These are phyloP conservation scores for Semicossyphus pulcher DNA, from an alignment of 2,113 vertebrate species.

Conservation along the genomic window DNA sequence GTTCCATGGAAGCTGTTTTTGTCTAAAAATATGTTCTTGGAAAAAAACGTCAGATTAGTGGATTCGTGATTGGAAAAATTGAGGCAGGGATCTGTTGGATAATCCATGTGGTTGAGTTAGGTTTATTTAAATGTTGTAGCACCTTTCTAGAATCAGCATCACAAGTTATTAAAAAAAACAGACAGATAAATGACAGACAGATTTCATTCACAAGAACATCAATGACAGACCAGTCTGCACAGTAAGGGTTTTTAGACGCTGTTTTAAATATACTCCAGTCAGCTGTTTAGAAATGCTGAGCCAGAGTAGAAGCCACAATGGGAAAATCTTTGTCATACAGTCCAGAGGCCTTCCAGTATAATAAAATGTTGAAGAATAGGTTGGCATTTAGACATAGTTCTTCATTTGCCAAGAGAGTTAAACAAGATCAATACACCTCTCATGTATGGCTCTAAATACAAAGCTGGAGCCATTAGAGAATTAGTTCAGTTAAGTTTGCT, in stretches of 20 bases:
- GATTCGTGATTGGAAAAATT: slow-evolving; percentile 31
- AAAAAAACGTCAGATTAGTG: slow-evolving; percentile 20
- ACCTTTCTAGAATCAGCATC: not conserved
- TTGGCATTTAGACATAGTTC: too few relatives aligned
- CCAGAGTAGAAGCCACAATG: too few relatives aligned
- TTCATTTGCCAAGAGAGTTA: too few relatives aligned
- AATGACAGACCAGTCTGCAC: not conserved
- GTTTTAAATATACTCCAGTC: not conserved
- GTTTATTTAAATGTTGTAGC: slow-evolving; percentile 25
- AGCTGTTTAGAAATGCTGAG: not conserved
- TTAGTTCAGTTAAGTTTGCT: too few relatives aligned
- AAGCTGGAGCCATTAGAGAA: too few relatives aligned
- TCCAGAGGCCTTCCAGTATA: too few relatives aligned
- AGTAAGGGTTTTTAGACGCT: not conserved
- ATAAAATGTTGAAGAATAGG: too few relatives aligned
- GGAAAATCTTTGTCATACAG: too few relatives aligned
- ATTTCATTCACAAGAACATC: not conserved
- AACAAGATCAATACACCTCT: too few relatives aligned
- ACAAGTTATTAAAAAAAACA: slow-evolving; percentile 6
- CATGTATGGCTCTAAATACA: too few relatives aligned
- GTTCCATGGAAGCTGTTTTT: slow-evolving; percentile 34
- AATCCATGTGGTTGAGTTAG: not conserved
- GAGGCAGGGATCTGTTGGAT: not conserved
- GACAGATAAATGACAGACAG: not conserved
- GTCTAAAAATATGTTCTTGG: slow-evolving; percentile 41